Percentiles rank a stretch among this genome's conserved stretches.
These are phyloP conservation scores for Noctuana brunneofusca DNA, from an alignment of 2,888 invertebrate genomes.

Conservation along the genomic window DNA sequence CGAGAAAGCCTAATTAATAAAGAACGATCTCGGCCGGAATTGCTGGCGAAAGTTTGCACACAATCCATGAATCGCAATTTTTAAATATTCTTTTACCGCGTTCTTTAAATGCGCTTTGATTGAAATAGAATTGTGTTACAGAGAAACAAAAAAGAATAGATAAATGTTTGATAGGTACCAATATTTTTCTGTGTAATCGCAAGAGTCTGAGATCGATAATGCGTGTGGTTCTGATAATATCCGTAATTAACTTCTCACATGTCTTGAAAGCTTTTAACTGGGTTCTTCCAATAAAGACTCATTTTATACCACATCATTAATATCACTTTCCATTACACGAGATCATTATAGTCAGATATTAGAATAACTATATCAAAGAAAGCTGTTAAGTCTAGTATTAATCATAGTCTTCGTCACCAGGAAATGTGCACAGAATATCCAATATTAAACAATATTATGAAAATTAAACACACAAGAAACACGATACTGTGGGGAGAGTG, in stretches of 20 bases:
- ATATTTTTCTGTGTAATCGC: too few species aligned
- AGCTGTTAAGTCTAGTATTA: slow-evolving; percentile 22
- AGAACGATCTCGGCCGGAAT: slow-evolving; percentile 25
- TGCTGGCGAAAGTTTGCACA: slow-evolving; percentile 29
- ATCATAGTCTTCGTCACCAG: slow-evolving; percentile 25
- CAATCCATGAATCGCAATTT: slow-evolving; percentile 14
- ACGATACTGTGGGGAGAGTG: slow-evolving; percentile 24
- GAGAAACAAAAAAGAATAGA: too few species aligned
- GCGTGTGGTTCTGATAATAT: not conserved
- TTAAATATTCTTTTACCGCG: not conserved
- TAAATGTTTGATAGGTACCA: too few species aligned
- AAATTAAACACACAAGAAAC: slow-evolving; percentile 28
- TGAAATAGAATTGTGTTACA: not conserved
- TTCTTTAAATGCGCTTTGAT: not conserved
- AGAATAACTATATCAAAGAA: slow-evolving; percentile 6
- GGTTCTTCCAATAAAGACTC: slow-evolving; percentile 11
- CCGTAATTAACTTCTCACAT: slow-evolving; percentile 3
- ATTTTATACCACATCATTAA: slow-evolving; percentile 12
- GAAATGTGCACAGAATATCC: slow-evolving; percentile 24
- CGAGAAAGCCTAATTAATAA: slow-evolving; percentile 34
- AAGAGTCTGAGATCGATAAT: not conserved
- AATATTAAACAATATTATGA: slow-evolving; percentile 28
- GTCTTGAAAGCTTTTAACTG: slow-evolving; percentile 4
- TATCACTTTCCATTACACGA: slow-evolving; percentile 21
- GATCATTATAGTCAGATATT: too few species aligned